phyloP scores from a whole-genome alignment of 2,113 vertebrate genomes.

The Stigmatopora argus region DNA sequence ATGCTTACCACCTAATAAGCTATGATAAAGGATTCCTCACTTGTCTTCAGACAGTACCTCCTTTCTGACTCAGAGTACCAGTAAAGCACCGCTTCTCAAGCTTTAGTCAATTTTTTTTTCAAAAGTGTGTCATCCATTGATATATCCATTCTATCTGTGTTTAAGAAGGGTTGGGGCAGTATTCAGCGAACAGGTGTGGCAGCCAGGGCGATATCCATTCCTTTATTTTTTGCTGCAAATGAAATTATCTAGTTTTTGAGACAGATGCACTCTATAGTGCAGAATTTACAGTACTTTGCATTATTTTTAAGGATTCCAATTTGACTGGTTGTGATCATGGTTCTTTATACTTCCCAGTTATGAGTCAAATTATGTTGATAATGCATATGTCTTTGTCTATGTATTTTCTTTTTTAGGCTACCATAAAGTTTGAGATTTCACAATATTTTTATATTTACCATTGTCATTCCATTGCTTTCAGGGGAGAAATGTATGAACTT shows the following conservation, averaged over 20 bases:
- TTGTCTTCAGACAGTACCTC: slow-evolving; percentile 25
- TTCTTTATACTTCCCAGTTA: too few relatives aligned
- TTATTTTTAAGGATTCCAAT: too few relatives aligned
- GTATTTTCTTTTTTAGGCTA: too few relatives aligned
- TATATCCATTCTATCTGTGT: slow-evolving; percentile 35
- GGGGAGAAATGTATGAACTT: too few relatives aligned
- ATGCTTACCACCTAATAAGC: slow-evolving; percentile 34
- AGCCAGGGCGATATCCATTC: slow-evolving; percentile 27
- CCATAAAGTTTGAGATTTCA: too few relatives aligned
- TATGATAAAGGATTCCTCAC: slow-evolving; percentile 45
- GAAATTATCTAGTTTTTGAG: neutral
- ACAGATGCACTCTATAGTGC: neutral
- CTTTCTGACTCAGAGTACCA: slow-evolving; percentile 36
- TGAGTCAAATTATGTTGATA: too few relatives aligned
- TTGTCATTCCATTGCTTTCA: too few relatives aligned
- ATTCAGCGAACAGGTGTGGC: slow-evolving; percentile 38
- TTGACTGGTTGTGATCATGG: too few relatives aligned
- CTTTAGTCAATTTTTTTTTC: slow-evolving; percentile 32
- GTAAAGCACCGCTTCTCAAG: slow-evolving; percentile 35
- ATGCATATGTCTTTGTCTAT: too few relatives aligned
- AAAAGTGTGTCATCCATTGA: slow-evolving; percentile 49
- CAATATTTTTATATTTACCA: too few relatives aligned
- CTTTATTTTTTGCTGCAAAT: neutral
- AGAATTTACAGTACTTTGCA: neutral
- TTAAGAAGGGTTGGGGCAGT: slow-evolving; percentile 56